Base-by-base conservation (phyloP, 1,140 invertebrate genomes). In the Drosophila ogumai region DNA sequence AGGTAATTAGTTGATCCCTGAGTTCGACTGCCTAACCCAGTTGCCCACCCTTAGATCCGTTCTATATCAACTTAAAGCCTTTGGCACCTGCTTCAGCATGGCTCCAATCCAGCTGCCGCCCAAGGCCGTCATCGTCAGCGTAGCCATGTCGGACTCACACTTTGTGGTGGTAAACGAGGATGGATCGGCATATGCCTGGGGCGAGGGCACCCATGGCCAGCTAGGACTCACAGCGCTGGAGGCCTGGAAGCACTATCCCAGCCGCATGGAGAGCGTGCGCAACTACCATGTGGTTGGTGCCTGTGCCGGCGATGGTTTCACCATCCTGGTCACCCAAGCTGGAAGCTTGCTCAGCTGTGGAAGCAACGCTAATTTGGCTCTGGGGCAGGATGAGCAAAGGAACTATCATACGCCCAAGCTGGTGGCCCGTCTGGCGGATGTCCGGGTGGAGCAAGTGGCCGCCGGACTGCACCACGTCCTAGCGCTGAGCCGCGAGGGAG, bases 281-380 rank as follows among this genome's bases (percentile, higher is more conserved):
- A 94, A 94, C 55, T 95, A 96, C 82, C 94, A 94, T 38, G 94
- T 96, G 54, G 93, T 94, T 17, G 94, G 94, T 38, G 93, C 94
- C 19, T 93, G 92, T 66, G 95, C 94, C 43, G 95, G 95, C 3
- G 93, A 94, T 55, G 93, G 93, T 6, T 95, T 94, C 81, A 94
- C 95, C 79, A 91, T 96, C 22, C 96, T 97, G 87, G 93, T 95
- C 15, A 95, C 94, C 64, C 94, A 96, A 75, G 94, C 95, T 66
- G 96, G 96, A 15, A 94, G 96, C 38, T 91, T 96, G 0, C 93
- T 96, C 84, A 95, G 95, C 44, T 96, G 96, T 92, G 96, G 96
- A 1, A 94, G 95, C 92, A 95, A 95, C 25, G 91, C 93, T 4
- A 93, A 93, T 64, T 95, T 95, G 40, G 95, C 94, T 77, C 90